phyloP scores from a whole-genome alignment of 2,888 invertebrate genomes.

The Rotaria magnacalcarata region DNA sequence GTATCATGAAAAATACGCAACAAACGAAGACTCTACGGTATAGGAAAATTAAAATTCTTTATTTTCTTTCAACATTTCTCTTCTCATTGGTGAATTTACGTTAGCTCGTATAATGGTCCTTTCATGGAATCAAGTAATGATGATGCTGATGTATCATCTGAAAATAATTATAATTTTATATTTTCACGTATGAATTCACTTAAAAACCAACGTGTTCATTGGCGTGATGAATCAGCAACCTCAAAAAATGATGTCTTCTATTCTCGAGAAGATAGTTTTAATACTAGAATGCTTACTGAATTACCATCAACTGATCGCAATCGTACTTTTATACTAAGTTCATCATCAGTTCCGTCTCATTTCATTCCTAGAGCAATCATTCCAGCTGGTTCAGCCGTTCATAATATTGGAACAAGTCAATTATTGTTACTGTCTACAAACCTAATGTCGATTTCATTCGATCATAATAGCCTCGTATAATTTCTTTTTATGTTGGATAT shows the following conservation, averaged over 20 bases:
- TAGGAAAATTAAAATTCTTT: background rate
- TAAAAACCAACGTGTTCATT: conserved; percentile 33
- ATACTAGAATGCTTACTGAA: background rate
- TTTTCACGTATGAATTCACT: background rate
- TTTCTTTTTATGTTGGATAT: background rate
- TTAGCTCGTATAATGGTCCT: conserved; percentile 31
- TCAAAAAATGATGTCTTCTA: background rate
- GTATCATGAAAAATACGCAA: background rate
- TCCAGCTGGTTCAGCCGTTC: background rate
- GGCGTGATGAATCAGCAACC: background rate
- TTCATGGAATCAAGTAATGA: background rate
- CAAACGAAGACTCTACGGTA: background rate
- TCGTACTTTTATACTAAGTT: background rate
- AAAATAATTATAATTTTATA: background rate
- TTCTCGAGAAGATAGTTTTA: background rate
- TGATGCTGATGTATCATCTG: background rate
- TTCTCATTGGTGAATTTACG: background rate
- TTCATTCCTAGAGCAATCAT: background rate
- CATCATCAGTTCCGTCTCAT: background rate
- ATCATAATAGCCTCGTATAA: background rate
- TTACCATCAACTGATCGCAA: background rate
- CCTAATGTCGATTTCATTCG: background rate
- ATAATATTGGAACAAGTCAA: background rate
- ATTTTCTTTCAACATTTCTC: background rate
- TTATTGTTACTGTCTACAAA: background rate